phyloP scores from a whole-genome alignment of 2,888 invertebrate species.

The Polyploca ridens region DNA sequence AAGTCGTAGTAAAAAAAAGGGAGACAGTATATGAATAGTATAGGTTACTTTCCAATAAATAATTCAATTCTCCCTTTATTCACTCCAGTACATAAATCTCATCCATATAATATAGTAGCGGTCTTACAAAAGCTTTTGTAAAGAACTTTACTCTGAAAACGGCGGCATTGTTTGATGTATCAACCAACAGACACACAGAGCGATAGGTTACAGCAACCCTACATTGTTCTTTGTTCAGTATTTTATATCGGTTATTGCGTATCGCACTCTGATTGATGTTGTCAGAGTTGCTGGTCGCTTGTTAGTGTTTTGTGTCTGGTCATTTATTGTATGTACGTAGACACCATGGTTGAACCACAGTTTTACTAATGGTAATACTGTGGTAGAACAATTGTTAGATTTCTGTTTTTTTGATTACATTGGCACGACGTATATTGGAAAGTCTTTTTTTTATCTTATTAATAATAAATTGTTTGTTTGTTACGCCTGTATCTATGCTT shows the following conservation, averaged over 20 bases:
- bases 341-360: too few species aligned
- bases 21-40: too few species aligned
- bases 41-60: neutral
- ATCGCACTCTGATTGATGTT: neutral
- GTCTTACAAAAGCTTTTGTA: neutral
- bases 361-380: too few species aligned
- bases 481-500: too few species aligned
- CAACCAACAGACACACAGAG: neutral
- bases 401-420: too few species aligned
- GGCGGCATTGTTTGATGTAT: neutral
- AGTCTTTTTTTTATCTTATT: too few species aligned
- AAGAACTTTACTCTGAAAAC: neutral
- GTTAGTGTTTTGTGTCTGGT: neutral
- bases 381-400: too few species aligned
- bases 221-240: neutral
- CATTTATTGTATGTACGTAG: too few species aligned
- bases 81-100: neutral
- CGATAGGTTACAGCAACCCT: neutral
- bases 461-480: too few species aligned
- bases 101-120: neutral
- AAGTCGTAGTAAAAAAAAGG: too few species aligned
- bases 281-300: neutral
- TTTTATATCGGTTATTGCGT: constrained; percentile 2
- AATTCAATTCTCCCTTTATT: too few species aligned
- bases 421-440: too few species aligned